Evolutionary conservation across 2,888 invertebrate species (phyloP).

Genomic region (Leptinotarsa tumamoca): DNA sequence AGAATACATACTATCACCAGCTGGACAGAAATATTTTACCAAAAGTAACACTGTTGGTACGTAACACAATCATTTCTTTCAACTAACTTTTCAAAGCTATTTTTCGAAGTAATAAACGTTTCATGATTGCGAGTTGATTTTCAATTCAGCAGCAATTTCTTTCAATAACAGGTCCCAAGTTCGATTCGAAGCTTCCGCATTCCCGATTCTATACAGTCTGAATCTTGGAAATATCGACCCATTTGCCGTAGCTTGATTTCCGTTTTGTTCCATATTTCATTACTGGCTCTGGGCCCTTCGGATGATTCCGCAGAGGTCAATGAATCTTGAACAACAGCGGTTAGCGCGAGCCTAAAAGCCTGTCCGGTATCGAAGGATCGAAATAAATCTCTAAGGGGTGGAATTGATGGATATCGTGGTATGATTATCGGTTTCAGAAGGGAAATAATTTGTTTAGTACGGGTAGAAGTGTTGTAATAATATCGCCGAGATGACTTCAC

Average conservation of each 20-base stretch:
- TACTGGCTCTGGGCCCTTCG: neutral
- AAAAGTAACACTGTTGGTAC: too few species aligned
- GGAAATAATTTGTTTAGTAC: neutral
- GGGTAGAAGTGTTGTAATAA: neutral
- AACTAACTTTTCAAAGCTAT: too few species aligned
- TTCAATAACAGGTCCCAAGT: neutral
- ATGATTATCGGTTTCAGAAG: neutral
- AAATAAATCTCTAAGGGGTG: neutral
- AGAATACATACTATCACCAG: too few species aligned
- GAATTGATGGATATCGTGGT: neutral
- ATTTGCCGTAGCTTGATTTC: conserved; percentile 4
- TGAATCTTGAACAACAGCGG: neutral
- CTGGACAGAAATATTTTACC: too few species aligned
- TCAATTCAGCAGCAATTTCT: neutral
- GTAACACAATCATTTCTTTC: too few species aligned
- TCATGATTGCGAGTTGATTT: neutral
- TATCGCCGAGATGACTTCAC: too few species aligned
- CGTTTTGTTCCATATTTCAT: conserved; percentile 3
- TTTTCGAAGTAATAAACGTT: neutral
- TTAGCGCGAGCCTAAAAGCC: neutral
- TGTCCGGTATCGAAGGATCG: neutral
- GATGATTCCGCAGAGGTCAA: neutral
- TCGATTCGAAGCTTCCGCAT: neutral
- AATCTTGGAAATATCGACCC: neutral
- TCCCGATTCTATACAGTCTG: neutral